These are phyloP conservation scores for Ginglymostoma cirratum DNA, from an alignment of 2,113 vertebrate species.

Conservation along the genomic window DNA sequence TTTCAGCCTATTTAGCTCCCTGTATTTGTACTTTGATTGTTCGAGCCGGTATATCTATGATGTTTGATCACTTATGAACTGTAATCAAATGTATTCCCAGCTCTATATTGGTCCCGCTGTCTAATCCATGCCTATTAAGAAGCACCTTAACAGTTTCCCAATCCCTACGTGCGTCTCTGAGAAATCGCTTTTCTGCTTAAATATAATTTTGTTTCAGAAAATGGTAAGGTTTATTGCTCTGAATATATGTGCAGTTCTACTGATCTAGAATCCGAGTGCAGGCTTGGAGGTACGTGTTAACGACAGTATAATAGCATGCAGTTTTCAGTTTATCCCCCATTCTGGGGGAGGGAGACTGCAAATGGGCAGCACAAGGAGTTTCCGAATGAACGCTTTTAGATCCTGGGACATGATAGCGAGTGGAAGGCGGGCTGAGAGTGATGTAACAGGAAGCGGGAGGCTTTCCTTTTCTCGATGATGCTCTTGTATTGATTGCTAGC, in stretches of 20 bases:
- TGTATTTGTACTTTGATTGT: neutral
- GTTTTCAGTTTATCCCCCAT: too few relatives aligned
- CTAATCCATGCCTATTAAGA: neutral
- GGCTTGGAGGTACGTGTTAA: neutral
- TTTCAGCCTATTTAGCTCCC: neutral
- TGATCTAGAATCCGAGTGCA: neutral
- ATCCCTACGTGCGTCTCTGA: neutral
- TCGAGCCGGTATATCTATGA: neutral
- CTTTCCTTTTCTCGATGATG: conserved; percentile 25
- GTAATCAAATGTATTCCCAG: neutral
- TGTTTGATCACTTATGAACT: neutral
- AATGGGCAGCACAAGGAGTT: neutral
- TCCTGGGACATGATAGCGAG: neutral
- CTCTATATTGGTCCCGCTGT: neutral
- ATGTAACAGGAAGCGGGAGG: conserved; percentile 35
- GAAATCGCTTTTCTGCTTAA: neutral
- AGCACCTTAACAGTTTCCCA: neutral
- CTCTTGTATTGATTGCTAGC: neutral
- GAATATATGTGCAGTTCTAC: neutral
- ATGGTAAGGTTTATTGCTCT: neutral
- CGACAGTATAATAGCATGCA: neutral
- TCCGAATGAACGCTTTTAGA: neutral
- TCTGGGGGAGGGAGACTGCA: too few relatives aligned
- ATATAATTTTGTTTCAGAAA: neutral
- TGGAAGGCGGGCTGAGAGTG: conserved; percentile 30